A percentile compares a stretch with the other conserved stretches of the same genome.
These are phyloP conservation scores for Acinonyx jubatus DNA, from an alignment of 2,113 vertebrate species.

Conservation along the genomic window DNA sequence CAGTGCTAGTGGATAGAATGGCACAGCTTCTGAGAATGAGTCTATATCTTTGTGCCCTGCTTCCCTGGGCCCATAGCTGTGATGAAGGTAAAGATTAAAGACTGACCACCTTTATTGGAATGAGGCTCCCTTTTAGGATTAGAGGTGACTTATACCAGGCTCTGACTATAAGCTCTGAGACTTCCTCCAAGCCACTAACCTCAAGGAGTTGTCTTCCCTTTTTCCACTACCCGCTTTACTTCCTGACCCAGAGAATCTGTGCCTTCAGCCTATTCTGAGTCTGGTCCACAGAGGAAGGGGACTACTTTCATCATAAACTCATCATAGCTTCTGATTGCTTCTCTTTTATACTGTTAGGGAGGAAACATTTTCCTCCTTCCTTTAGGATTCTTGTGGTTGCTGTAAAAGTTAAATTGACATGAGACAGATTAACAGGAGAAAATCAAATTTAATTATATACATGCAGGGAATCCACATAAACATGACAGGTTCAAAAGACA, in stretches of 20 bases:
- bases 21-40: background rate
- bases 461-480: background rate
- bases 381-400: background rate
- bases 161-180: background rate
- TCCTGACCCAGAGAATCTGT: background rate
- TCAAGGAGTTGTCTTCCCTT: background rate
- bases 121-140: background rate
- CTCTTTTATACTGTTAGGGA: background rate
- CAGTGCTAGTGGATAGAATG: background rate
- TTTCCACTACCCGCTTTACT: background rate
- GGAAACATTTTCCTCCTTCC: background rate
- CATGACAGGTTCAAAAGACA: background rate
- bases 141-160: background rate
- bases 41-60: background rate
- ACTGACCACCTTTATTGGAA: background rate
- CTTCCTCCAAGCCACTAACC: background rate
- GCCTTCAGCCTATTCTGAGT: background rate
- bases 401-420: background rate
- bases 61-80: background rate
- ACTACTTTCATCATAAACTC: background rate
- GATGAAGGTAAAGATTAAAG: background rate
- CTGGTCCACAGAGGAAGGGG: background rate
- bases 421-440: no score
- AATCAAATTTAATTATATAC: background rate
- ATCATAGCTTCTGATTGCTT: background rate